Evolutionary conservation across 2,888 invertebrate species (phyloP), one percentile per base, ranked within the genome.

Genomic region (Rhagophthalmus giganteus): DNA sequence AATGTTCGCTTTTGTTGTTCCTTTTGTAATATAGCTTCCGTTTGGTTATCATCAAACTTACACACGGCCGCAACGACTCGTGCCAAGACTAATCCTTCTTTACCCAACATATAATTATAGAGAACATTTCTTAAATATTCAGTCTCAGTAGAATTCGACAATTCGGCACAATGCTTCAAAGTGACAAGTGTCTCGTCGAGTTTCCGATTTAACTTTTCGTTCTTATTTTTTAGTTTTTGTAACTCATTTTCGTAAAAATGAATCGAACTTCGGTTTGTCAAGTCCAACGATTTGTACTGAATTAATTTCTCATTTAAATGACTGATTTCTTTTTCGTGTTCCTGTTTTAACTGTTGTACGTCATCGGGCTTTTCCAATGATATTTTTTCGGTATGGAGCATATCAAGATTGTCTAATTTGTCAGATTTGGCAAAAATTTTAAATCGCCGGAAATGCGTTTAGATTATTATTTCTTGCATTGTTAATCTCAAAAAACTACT

Each of bases 91-190:
- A 89, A 75, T 55, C 90, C 87, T 76, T 94, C 91, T 69, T 85
- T 83, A 4, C 93, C 93, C 73, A 90, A 85, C 81, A 94, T 88
- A 68, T 93, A 94, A 72, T 91, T 89, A 71, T 84, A 96, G 61
- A 97, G 81, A 58, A 97, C 92, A 73, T 97, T 97, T 65, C 86
- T 83, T 62, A 96, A 81, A 76, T 96, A 96, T 77, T 94, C 91
- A 63, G 90, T 82, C 73, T 91, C 90, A 1, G 90, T 90, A 51
- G 84, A 84, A 56, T 81, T 83, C 58, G 84, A 79, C 41, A 75
- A 52, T 32, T 75, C 74, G 1, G 71, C 61, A 37, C 73, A 74
- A 52, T 75, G 74, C 50, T 69, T 71, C 26, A 76, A 56, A 4
- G 73, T 75, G 34, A 86, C 86, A 65, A 87, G 75, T 42, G 86